phyloP scores from a whole-genome alignment of 1,140 invertebrate species.

The Hypothenemus hampei region DNA sequence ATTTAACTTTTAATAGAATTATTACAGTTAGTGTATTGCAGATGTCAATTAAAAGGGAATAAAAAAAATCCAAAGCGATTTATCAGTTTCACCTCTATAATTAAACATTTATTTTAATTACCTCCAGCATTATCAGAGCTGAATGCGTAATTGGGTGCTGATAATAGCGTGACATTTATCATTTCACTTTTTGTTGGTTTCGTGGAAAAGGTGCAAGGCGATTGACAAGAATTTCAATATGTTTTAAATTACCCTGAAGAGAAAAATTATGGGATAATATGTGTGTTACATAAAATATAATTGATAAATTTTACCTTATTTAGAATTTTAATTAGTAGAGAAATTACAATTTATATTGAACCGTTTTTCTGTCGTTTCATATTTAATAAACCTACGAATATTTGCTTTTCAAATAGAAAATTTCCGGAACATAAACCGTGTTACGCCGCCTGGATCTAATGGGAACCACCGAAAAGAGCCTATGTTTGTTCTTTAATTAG shows the following conservation, averaged over 20 bases:
- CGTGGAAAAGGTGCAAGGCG: neutral
- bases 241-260: too few species aligned
- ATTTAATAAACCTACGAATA: too few species aligned
- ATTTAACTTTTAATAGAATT: slow-evolving; percentile 3
- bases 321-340: too few species aligned
- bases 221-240: slow-evolving; percentile 1
- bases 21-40: slow-evolving; percentile 4
- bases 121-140: slow-evolving; percentile 3
- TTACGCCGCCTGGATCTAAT: slow-evolving; percentile 1
- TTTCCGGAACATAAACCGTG: slow-evolving; percentile 6
- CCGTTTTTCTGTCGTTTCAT: too few species aligned
- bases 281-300: too few species aligned
- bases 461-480: slow-evolving; percentile 2
- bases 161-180: slow-evolving; percentile 11
- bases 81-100: slow-evolving; percentile 13
- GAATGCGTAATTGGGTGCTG: slow-evolving; percentile 12
- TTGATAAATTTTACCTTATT: too few species aligned
- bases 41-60: slow-evolving; percentile 5
- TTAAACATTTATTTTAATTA: slow-evolving; percentile 16
- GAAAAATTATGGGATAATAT: too few species aligned
- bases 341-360: too few species aligned
- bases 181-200: slow-evolving; percentile 1
- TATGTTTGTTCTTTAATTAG: slow-evolving; percentile 5
- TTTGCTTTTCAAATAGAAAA: neutral
- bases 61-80: slow-evolving; percentile 7